Base-by-base conservation (phyloP, 2,113 vertebrate species). In the Phycodurus eques region DNA sequence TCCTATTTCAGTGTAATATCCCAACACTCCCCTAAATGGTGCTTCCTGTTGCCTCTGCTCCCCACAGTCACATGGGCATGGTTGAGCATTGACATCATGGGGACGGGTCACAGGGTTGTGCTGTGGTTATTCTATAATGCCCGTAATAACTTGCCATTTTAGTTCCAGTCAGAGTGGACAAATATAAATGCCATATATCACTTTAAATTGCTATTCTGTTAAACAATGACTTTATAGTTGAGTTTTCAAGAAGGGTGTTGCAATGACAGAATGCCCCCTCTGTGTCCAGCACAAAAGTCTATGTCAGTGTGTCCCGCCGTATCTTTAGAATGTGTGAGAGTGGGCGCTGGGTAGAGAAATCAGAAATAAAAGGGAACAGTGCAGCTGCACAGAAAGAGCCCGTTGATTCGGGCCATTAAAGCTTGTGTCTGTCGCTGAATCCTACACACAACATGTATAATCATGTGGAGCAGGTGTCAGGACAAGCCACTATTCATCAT, bases 301-400 rank as follows among this genome's bases (percentile, higher is more conserved):
- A 56, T 84, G 70, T 78, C 67, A 15, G 71, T 81, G 81, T 83
- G 75, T 7, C 59, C 57, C 70, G 27, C 10, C 70, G 76, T 80
- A 74, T 62, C 62, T 81, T 63, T 74, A 10, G 69, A 72, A 61
- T 63, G 42, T 63, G 67, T 43, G 75, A 66, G 70, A 22, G 49
- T 66, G 60, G 72, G 67, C 67, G 43, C 76, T 76, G 78, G 81
- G 81, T 73, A 61, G 83, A 78, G 76, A 83, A 76, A 72, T 61
- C 78, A 75, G 70, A 74, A 71, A 65, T 54, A 75, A 79, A 72
- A 67, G 64, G 68, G 74, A 67, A 77, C 39, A 49, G 73, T 44
- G 27, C 89, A 91, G 87, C 88, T 91, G 88, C 74, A 79, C 85
- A 92, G 89, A 92, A 92, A 91, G 85, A 62, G 27, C 27, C 81